These are phyloP conservation scores for Fissipunctia ypsillon DNA, from an alignment of 2,888 invertebrate genomes.

Conservation along the genomic window DNA sequence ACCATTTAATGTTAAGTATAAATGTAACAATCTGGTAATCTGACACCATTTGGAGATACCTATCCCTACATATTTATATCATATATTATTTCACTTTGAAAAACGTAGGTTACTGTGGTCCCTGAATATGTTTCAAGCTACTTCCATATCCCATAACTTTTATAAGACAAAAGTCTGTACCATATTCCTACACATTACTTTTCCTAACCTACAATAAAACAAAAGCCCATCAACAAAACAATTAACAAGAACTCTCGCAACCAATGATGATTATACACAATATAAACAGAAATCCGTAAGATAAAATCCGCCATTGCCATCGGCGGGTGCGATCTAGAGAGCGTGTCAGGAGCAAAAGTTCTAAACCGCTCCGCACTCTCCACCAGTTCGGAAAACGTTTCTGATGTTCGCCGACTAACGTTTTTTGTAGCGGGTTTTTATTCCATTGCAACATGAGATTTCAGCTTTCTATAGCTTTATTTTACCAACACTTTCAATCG, in stretches of 20 bases:
- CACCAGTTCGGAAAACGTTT: constrained; percentile 81
- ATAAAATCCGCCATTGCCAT: constrained; percentile 55
- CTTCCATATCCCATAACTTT: neutral
- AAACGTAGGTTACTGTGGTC: neutral
- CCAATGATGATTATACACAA: constrained; percentile 51
- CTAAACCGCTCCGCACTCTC: constrained; percentile 71
- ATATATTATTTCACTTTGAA: constrained; percentile 2
- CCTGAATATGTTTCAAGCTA: neutral
- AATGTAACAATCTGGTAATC: neutral
- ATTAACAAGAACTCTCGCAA: constrained; percentile 33
- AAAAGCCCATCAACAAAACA: constrained; percentile 46
- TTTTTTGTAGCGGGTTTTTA: constrained; percentile 67
- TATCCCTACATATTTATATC: no score
- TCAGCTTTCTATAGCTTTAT: neutral
- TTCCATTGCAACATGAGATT: constrained; percentile 34
- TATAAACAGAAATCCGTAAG: constrained; percentile 24
- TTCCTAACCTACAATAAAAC: constrained; percentile 25
- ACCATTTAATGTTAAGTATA: neutral
- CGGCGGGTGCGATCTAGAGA: constrained; percentile 65
- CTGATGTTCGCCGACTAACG: constrained; percentile 76
- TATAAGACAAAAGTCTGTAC: neutral
- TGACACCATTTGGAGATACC: neutral
- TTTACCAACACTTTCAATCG: neutral
- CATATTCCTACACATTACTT: neutral
- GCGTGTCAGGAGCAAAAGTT: constrained; percentile 81